Evolutionary conservation across 2,797 vertebrate species (phyloP).

Genomic region (Karalla daura): DNA sequence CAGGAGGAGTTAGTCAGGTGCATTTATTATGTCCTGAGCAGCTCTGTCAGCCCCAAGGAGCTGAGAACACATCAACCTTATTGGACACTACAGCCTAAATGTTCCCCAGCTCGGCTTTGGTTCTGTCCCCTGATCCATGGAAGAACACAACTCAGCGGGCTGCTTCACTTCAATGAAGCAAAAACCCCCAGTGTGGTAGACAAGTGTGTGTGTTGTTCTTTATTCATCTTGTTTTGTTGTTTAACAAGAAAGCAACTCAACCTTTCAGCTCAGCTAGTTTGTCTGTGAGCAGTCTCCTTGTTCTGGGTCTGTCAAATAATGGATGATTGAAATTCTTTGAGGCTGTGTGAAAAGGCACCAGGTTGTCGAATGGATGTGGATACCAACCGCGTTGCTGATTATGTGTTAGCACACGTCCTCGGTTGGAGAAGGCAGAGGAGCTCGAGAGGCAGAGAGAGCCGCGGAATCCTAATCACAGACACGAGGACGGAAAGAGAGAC

Average conservation of each 20-base stretch:
- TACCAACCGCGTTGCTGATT: background rate
- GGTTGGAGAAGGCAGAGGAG: background rate
- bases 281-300: background rate
- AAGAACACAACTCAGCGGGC: too few species aligned
- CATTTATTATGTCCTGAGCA: background rate
- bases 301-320: too few species aligned
- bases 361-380: background rate
- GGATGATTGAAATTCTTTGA: too few species aligned
- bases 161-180: background rate
- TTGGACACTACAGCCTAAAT: too few species aligned
- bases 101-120: too few species aligned
- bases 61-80: too few species aligned
- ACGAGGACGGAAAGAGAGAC: background rate
- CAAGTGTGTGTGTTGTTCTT: background rate
- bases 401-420: background rate
- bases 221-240: constrained; percentile 1
- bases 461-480: background rate
- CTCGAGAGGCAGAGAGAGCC: background rate
- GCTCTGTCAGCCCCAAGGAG: too few species aligned
- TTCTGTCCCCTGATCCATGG: too few species aligned
- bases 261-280: background rate
- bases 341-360: too few species aligned
- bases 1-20: background rate
- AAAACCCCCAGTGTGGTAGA: background rate
- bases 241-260: background rate